Percentiles rank a stretch among this genome's conserved stretches.
Conservation (phyloP, 2,888 invertebrate species). For the Willowsia nigromaculata region DNA sequence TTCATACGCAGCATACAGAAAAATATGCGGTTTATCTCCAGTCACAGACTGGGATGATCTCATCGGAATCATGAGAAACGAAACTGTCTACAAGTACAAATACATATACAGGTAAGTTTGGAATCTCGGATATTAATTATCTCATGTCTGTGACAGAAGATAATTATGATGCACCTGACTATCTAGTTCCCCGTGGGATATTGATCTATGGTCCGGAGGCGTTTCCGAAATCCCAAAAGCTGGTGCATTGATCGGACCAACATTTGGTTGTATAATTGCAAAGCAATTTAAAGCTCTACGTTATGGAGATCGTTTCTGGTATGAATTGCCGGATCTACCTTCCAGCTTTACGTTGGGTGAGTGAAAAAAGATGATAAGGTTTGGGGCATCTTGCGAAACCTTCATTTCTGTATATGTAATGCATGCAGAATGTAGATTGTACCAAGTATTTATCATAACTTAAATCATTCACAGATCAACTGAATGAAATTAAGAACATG, state of each 20-base stretch:
- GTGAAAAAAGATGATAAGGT: neutral
- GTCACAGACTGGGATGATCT: slow-evolving; percentile 80
- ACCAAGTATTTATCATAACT: neutral
- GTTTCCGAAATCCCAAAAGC: slow-evolving; percentile 81
- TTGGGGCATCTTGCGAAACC: neutral
- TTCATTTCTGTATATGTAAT: neutral
- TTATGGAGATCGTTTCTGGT: slow-evolving; percentile 81
- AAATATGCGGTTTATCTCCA: slow-evolving; percentile 79
- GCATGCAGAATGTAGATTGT: neutral
- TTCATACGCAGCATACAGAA: slow-evolving; percentile 80
- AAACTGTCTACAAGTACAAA: slow-evolving; percentile 80
- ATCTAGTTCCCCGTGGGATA: slow-evolving; percentile 80
- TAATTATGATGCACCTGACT: neutral
- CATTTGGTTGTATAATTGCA: slow-evolving; percentile 81
- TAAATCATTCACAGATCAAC: slow-evolving; percentile 80
- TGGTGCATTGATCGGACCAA: slow-evolving; percentile 81
- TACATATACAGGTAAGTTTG: slow-evolving; percentile 79
- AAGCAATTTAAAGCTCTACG: slow-evolving; percentile 80
- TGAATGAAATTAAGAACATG: slow-evolving; percentile 81
- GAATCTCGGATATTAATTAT: neutral
- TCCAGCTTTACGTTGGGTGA: slow-evolving; percentile 80
- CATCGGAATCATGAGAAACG: slow-evolving; percentile 80
- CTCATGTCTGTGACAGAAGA: too few relatives aligned
- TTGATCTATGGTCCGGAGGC: slow-evolving; percentile 81
- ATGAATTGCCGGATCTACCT: slow-evolving; percentile 80